These are phyloP conservation scores for Calliopsis andreniformis DNA, from an alignment of 1,140 invertebrate genomes.

Conservation along the genomic window DNA sequence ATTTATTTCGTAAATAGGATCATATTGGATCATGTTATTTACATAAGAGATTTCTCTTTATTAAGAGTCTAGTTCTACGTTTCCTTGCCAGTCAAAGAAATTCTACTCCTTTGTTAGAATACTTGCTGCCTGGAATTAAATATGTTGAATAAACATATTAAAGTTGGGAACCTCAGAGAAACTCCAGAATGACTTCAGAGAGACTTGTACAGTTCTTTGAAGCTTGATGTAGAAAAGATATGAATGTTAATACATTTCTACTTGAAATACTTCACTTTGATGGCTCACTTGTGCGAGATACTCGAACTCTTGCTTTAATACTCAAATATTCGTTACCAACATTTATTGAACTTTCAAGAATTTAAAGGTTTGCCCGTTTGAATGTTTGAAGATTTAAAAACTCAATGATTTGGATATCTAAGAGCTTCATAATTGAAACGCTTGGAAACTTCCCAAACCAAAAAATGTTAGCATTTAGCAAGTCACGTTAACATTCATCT, in stretches of 20 bases:
- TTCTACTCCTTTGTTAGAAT: constrained; percentile 6
- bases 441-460: too few relatives aligned
- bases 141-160: neutral
- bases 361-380: too few relatives aligned
- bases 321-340: too few relatives aligned
- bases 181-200: neutral
- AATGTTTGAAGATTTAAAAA: too few relatives aligned
- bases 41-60: neutral
- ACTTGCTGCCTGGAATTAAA: neutral
- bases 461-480: too few relatives aligned
- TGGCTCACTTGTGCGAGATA: too few relatives aligned
- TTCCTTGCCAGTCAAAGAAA: neutral
- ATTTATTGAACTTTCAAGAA: too few relatives aligned
- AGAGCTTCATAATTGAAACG: too few relatives aligned
- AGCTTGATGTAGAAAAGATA: neutral
- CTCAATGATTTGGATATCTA: too few relatives aligned
- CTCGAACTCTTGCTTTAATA: too few relatives aligned
- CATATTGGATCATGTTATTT: too few relatives aligned
- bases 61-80: neutral
- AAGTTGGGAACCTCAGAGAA: neutral
- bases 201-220: neutral
- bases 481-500: too few relatives aligned
- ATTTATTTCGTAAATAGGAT: neutral
- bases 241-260: neutral
- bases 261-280: neutral